Conservation (phyloP, 2,113 vertebrate species). For the Megaleporinus macrocephalus region DNA sequence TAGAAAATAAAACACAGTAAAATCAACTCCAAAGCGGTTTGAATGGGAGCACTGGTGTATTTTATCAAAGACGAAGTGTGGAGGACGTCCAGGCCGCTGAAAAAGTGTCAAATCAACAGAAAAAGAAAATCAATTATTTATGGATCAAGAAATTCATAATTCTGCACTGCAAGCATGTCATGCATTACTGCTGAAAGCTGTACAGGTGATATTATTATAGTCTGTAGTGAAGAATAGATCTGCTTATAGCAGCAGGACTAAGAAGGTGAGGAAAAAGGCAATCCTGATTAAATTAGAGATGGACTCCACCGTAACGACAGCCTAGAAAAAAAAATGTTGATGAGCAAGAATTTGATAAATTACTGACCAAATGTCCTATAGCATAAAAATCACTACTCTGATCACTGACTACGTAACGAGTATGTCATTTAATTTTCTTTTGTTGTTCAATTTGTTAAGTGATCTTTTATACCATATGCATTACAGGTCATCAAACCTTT, state of each 20-base stretch:
- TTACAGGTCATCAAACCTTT: neutral
- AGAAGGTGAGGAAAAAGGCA: neutral
- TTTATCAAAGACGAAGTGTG: constrained; percentile 22
- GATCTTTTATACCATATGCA: too few relatives aligned
- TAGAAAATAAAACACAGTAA: too few relatives aligned
- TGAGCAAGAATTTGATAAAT: neutral
- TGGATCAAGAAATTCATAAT: constrained; percentile 59
- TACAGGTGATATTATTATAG: constrained; percentile 18
- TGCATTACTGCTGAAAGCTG: constrained; percentile 18
- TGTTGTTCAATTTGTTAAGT: neutral
- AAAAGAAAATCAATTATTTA: constrained; percentile 60
- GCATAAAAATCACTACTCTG: too few relatives aligned
- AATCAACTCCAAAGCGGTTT: neutral
- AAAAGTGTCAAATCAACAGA: neutral
- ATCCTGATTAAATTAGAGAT: neutral
- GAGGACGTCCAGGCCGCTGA: neutral
- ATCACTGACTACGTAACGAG: too few relatives aligned
- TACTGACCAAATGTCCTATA: neutral
- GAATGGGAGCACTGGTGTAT: neutral
- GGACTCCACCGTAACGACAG: neutral
- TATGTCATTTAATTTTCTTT: too few relatives aligned
- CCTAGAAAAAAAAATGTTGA: neutral
- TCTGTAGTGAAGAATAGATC: constrained; percentile 24
- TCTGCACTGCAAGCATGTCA: constrained; percentile 45
- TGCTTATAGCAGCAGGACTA: neutral